Evolutionary conservation across 2,888 invertebrate genomes (phyloP).

Genomic region (Timandra comae): DNA sequence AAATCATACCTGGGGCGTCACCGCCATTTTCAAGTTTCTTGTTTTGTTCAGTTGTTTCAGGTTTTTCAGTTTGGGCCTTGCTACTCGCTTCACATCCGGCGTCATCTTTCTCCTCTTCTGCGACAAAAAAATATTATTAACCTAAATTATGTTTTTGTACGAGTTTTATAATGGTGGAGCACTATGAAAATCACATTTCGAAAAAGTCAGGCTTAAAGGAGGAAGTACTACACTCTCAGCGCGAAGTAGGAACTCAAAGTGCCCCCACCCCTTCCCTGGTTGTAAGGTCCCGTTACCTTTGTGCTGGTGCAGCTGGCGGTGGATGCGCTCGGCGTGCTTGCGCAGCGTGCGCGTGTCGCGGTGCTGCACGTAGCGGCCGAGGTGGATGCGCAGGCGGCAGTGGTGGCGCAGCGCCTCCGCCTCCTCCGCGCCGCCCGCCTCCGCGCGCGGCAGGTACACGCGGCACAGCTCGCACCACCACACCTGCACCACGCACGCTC

Average conservation of each 20-base stretch:
- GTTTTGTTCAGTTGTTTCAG: slow-evolving; percentile 58
- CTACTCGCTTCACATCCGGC: slow-evolving; percentile 34
- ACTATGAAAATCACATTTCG: too few relatives aligned
- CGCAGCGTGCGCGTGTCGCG: slow-evolving; percentile 86
- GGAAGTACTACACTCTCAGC: too few relatives aligned
- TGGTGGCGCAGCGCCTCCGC: slow-evolving; percentile 81
- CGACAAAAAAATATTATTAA: too few relatives aligned
- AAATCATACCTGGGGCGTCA: slow-evolving; percentile 44
- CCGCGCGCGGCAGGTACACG: slow-evolving; percentile 81
- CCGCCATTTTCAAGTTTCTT: slow-evolving; percentile 63
- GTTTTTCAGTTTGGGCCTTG: slow-evolving; percentile 52
- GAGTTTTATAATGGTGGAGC: too few relatives aligned
- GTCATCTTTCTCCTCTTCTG: slow-evolving; percentile 57
- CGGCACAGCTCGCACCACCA: slow-evolving; percentile 89
- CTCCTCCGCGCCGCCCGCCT: slow-evolving; percentile 60
- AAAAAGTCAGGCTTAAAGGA: too few relatives aligned
- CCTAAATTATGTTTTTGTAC: too few relatives aligned
- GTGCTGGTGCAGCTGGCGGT: slow-evolving; percentile 74
- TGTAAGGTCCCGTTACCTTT: slow-evolving; percentile 54
- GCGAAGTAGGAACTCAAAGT: too few relatives aligned
- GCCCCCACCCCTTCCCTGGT: too few relatives aligned
- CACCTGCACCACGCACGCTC: slow-evolving; percentile 45
- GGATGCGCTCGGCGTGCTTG: slow-evolving; percentile 82
- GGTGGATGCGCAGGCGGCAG: slow-evolving; percentile 85
- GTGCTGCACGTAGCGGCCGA: slow-evolving; percentile 85